Evolutionary conservation across 1,140 invertebrate species (phyloP), one percentile per base, ranked within the genome.

Genomic region (Ceratina australensis): DNA sequence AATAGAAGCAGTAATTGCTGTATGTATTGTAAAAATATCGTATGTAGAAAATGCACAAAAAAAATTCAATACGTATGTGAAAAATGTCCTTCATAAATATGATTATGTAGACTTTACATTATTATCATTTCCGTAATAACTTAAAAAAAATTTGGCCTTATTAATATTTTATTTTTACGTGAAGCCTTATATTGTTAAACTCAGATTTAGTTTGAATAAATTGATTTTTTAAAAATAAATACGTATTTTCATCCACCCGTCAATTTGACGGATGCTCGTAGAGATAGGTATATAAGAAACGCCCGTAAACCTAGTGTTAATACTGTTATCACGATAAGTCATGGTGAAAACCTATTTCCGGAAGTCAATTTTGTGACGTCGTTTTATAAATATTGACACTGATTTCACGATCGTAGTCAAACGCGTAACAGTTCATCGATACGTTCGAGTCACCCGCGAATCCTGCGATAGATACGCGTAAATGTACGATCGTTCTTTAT

Each of bases 1-100:
- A 66, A 66, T 59, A 80, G 49, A 80, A 75, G 66, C 59, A 80
- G 33, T 33, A 79, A 79, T 72, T 59, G 28, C 22, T 79, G 71
- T 54, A 79, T 73, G 16, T 67, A 50, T 60, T 79, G 69, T 47
- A 79, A 79, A 60, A 57, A 73, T 15, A 63, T 73, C 8, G 69
- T 67, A 50, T 79, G 77, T 52, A 63, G 68, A 67, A 72, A 79
- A 72, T 79, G 69, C 63, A 72, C 63, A 61, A 60, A 52, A 0
- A 12, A 79, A 79, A 67, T 72, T 49, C 50, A 79, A 28, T 66
- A 61, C 18, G 33, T 61, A 1, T 79, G 68, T 67, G 72, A 79
- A 72, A 79, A 57, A 79, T 79, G 77, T 66, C 13, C 69, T 66
- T 50, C 15, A 79, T 79, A 79, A 72, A 50, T 50, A 50, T 65